phyloP scores from a whole-genome alignment of 1,140 invertebrate genomes.

The Drosophila saltans region DNA sequence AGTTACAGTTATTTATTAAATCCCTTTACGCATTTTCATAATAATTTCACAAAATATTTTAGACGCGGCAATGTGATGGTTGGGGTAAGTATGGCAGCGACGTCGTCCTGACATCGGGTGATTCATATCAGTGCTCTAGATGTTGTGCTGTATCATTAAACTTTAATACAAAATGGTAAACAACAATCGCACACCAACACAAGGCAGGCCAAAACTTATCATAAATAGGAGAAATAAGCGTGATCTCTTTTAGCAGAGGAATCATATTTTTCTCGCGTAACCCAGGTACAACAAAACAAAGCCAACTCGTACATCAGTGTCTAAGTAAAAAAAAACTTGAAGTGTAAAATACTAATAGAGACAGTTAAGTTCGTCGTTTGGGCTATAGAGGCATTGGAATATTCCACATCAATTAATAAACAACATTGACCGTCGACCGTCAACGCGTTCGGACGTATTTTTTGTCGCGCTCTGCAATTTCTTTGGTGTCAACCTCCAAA shows the following conservation, averaged over 20 bases:
- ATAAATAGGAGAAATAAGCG: constrained; percentile 73
- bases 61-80: constrained; percentile 58
- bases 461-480: too few species aligned
- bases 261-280: constrained; percentile 65
- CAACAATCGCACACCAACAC: constrained; percentile 20
- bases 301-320: constrained; percentile 12
- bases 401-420: neutral
- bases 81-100: constrained; percentile 11
- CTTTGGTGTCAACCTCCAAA: too few species aligned
- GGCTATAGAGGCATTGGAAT: neutral
- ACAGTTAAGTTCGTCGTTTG: neutral
- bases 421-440: too few species aligned
- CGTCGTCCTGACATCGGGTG: constrained; percentile 59
- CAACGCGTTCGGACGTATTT: too few species aligned
- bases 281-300: constrained; percentile 38
- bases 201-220: constrained; percentile 56
- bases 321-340: constrained; percentile 21
- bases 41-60: constrained; percentile 81
- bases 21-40: constrained; percentile 83
- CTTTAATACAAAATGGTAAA: constrained; percentile 59
- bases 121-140: constrained; percentile 63
- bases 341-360: constrained; percentile 27
- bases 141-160: constrained; percentile 65
- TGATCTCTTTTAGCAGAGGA: constrained; percentile 79
- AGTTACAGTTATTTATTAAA: constrained; percentile 83